phyloP scores from a whole-genome alignment of 2,113 vertebrate species.

The Bubo scandiacus region DNA sequence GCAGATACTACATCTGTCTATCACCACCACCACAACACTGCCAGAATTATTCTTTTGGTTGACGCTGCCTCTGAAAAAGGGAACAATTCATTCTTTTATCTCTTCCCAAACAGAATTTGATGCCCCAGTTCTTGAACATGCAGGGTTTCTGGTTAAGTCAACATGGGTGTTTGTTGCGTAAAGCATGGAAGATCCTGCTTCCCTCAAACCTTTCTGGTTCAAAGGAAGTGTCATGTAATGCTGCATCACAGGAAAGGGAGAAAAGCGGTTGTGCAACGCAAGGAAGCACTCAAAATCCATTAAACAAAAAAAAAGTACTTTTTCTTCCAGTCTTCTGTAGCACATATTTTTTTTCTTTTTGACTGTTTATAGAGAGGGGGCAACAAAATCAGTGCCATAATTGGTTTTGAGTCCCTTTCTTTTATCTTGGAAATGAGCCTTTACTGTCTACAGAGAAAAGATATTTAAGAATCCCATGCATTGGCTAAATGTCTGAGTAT shows the following conservation, averaged over 20 bases:
- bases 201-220: neutral
- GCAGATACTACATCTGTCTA: neutral
- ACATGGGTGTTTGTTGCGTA: accelerated
- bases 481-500: neutral
- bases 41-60: neutral
- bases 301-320: neutral
- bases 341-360: neutral
- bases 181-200: neutral
- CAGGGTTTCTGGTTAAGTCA: neutral
- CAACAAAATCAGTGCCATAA: neutral
- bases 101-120: neutral
- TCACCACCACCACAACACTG: neutral
- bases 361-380: neutral
- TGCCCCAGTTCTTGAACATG: neutral
- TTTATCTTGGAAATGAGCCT: neutral
- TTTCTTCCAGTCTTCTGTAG: neutral
- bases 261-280: neutral
- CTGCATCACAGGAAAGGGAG: neutral
- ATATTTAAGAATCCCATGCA: neutral
- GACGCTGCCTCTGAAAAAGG: neutral
- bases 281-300: neutral
- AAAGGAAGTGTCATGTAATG: neutral
- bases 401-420: neutral
- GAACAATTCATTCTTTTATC: neutral
- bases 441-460: neutral